Conservation (phyloP, 2,113 vertebrate genomes). For the Myodes glareolus region DNA sequence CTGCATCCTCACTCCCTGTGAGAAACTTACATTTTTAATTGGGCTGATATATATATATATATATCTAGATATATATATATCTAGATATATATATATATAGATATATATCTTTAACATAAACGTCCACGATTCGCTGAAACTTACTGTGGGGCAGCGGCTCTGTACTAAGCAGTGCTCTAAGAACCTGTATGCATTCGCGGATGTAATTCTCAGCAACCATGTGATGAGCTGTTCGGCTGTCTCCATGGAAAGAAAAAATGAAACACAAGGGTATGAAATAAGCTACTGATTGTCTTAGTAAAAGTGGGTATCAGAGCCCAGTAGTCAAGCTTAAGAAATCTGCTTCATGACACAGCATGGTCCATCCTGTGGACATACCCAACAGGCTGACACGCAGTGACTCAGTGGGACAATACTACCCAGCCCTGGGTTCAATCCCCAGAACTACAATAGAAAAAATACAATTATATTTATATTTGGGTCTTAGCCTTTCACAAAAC, state of each 20-base stretch:
- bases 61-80: too few species aligned
- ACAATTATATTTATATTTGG: neutral
- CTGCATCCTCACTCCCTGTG: too few species aligned
- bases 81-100: too few species aligned
- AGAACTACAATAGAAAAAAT: neutral
- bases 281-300: neutral
- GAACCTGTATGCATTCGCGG: neutral
- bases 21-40: too few species aligned
- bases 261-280: neutral
- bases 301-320: neutral
- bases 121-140: neutral
- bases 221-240: neutral
- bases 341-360: too few species aligned
- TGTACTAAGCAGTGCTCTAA: neutral
- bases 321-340: neutral
- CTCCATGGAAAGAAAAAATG: neutral
- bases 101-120: accelerated
- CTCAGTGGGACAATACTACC: neutral
- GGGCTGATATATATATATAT: neutral
- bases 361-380: neutral
- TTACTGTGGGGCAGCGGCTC: neutral
- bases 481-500: neutral
- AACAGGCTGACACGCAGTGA: neutral
- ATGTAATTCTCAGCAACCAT: neutral
- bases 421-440: neutral